Evolutionary conservation across 2,888 invertebrate species (phyloP).

Genomic region (Zygothrica quintamaculata): DNA sequence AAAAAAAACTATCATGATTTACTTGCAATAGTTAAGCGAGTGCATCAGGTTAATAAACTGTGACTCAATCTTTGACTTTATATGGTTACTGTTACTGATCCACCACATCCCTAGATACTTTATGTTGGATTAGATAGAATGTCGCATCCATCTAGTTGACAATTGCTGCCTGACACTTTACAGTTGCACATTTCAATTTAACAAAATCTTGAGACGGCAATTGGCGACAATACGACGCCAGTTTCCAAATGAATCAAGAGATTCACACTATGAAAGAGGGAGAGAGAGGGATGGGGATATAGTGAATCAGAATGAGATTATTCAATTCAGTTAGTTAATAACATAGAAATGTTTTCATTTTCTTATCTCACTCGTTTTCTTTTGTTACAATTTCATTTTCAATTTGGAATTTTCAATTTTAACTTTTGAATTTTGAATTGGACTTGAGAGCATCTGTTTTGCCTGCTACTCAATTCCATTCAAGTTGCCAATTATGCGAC

Average conservation of each 20-base stretch:
- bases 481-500: conserved; percentile 85
- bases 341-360: conserved; percentile 24
- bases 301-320: conserved; percentile 70
- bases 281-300: conserved; percentile 2
- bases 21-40: conserved; percentile 18
- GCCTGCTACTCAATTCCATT: conserved; percentile 85
- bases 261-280: background rate
- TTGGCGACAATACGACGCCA: conserved; percentile 63
- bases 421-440: conserved; percentile 45
- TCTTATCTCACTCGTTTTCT: conserved; percentile 14
- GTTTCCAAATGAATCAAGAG: conserved; percentile 7
- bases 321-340: conserved; percentile 80
- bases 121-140: conserved; percentile 50
- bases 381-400: conserved; percentile 53
- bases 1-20: too few relatives aligned
- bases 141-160: conserved; percentile 76
- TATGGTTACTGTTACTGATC: background rate
- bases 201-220: conserved; percentile 55
- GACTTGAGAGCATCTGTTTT: conserved; percentile 79
- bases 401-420: too few relatives aligned
- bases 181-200: conserved; percentile 83
- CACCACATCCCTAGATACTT: background rate
- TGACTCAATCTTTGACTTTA: too few relatives aligned
- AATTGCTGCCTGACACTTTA: conserved; percentile 80
- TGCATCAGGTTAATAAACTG: conserved; percentile 57